Evolutionary conservation across 2,888 invertebrate genomes (phyloP).

Genomic region (Ennomos quercinarius): DNA sequence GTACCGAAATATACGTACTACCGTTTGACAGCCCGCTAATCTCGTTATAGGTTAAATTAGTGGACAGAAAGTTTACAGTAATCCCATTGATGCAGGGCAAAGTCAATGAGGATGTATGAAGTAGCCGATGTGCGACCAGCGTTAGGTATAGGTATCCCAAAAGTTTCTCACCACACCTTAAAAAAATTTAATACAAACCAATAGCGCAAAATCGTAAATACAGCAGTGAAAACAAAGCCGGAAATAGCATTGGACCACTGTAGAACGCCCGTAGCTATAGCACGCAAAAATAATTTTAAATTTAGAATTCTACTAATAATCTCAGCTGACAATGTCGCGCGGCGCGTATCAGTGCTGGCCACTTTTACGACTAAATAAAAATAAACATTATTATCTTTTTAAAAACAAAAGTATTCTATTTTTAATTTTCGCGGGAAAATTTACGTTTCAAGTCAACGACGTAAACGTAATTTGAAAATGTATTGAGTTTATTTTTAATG

Average conservation of each 20-base stretch:
- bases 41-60: too few relatives aligned
- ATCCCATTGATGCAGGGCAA: too few relatives aligned
- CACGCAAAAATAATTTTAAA: constrained; percentile 55
- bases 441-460: constrained; percentile 7
- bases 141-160: too few relatives aligned
- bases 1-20: too few relatives aligned
- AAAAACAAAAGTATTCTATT: constrained; percentile 35
- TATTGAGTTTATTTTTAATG: background rate
- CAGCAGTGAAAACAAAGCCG: constrained; percentile 4
- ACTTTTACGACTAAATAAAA: constrained; percentile 43
- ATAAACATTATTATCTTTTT: constrained; percentile 36
- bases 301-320: constrained; percentile 67
- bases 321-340: constrained; percentile 74
- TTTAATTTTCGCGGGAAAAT: constrained; percentile 27
- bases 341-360: constrained; percentile 63
- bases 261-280: constrained; percentile 54
- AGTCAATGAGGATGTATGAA: too few relatives aligned
- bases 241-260: constrained; percentile 43
- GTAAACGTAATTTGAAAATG: background rate
- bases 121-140: too few relatives aligned
- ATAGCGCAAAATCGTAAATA: background rate
- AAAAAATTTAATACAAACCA: background rate
- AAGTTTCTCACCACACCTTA: too few relatives aligned
- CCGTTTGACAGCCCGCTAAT: too few relatives aligned
- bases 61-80: too few relatives aligned